phyloP scores from a whole-genome alignment of 2,888 invertebrate genomes.

The Dicranocentrus wangi region DNA sequence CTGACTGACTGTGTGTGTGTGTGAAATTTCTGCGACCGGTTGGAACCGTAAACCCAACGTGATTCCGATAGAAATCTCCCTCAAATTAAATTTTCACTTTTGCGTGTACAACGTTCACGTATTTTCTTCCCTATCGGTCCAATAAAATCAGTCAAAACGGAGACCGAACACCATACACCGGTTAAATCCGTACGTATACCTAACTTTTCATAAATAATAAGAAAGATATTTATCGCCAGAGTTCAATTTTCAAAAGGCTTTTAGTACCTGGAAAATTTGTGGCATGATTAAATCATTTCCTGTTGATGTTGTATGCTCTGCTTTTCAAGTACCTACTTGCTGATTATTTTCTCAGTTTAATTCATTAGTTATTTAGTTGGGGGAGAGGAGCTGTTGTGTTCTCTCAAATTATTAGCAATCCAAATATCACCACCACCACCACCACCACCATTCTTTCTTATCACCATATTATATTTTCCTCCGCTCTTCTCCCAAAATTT shows the following conservation, averaged over 20 bases:
- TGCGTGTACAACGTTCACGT: background rate
- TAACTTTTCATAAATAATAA: too few relatives aligned
- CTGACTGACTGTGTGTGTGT: too few relatives aligned
- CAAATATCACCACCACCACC: too few relatives aligned
- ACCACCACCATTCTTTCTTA: too few relatives aligned
- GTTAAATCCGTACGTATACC: slow-evolving; percentile 58
- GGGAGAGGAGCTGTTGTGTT: slow-evolving; percentile 1
- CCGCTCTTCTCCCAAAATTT: too few relatives aligned
- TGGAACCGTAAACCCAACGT: too few relatives aligned
- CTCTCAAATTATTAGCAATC: background rate
- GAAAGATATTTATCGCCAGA: background rate
- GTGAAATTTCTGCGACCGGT: too few relatives aligned
- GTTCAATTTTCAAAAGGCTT: background rate
- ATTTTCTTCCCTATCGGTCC: too few relatives aligned
- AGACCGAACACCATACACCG: slow-evolving; percentile 63
- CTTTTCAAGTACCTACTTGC: background rate
- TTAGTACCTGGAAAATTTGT: background rate
- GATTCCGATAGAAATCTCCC: too few relatives aligned
- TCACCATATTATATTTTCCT: too few relatives aligned
- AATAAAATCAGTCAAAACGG: slow-evolving; percentile 54
- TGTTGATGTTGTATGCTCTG: background rate
- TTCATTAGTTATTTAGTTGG: slow-evolving; percentile 15
- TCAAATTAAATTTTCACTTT: background rate
- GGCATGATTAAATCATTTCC: background rate
- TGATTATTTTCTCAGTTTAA: slow-evolving; percentile 12